Evolutionary conservation across 2,888 invertebrate species (phyloP), one percentile per base, ranked within the genome.

Genomic region (Diarsia mendica): DNA sequence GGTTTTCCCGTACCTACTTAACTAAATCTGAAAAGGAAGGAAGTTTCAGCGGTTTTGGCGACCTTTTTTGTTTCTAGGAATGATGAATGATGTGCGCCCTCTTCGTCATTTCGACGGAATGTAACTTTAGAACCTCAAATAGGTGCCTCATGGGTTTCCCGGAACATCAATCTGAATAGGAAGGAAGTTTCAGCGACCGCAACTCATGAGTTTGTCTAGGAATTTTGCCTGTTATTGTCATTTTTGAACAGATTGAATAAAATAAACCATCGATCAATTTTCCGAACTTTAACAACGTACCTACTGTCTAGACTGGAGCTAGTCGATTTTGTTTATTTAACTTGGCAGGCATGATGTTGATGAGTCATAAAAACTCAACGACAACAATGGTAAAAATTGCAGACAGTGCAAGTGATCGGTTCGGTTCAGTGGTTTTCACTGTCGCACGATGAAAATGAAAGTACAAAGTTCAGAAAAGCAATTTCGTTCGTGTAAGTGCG

Each of bases 391-490:
- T n/a, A 69, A 55, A 81, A 66, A 72, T 69, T 69, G 72, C 49
- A 72, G 73, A 72, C 72, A 79, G 74, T 74, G 83, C 71, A 86
- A 84, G 88, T 85, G 76, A 77, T 78, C 73, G 75, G 68, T 71
- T 64, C 78, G 79, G 82, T 84, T 79, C 72, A 77, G 67, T 64
- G 55, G 79, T 85, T 84, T 85, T 88, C 87, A 85, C 84, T 84
- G 87, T 84, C 82, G 81, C 77, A 60, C 85, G 80, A 82, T 90
- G 90, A 91, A 92, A 92, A 87, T 70, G 91, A 91, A 92, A 92
- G 91, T 91, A 86, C 88, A 90, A 91, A 90, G 90, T 89, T 90
- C 88, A 86, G 86, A 88, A 88, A 88, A 87, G 85, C 83, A 89
- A 85, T 88, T 89, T 86, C 75, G 77, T 77, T 84, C 85, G 86